A percentile compares a stretch with the other conserved stretches of the same genome.
Evolutionary conservation across 2,888 invertebrate species (phyloP).

Genomic region (Hololepta plana): DNA sequence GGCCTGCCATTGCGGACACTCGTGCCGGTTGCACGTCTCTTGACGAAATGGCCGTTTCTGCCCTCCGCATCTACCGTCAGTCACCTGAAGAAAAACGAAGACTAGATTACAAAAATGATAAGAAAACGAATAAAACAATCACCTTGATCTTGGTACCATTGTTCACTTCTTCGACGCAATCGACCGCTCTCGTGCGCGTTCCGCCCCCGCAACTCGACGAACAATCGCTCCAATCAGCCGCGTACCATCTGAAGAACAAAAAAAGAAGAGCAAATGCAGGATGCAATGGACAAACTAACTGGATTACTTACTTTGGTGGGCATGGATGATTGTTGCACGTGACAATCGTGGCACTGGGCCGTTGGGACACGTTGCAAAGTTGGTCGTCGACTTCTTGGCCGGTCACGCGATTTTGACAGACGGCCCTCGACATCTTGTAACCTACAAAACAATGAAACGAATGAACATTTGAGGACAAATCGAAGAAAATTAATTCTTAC

Average conservation of each 20-base stretch:
- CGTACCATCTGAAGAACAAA: slow-evolving; percentile 53
- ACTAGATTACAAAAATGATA: slow-evolving; percentile 1
- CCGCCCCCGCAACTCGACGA: slow-evolving; percentile 79
- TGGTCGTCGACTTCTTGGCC: slow-evolving; percentile 66
- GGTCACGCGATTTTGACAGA: slow-evolving; percentile 61
- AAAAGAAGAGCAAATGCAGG: neutral
- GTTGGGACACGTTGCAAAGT: slow-evolving; percentile 61
- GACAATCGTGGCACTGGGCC: slow-evolving; percentile 60
- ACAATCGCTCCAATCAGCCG: slow-evolving; percentile 78
- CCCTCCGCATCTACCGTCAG: slow-evolving; percentile 60
- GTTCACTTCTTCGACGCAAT: slow-evolving; percentile 70
- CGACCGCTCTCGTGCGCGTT: slow-evolving; percentile 57
- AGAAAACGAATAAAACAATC: no score
- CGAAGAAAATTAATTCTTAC: slow-evolving; percentile 28
- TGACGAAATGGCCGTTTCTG: slow-evolving; percentile 63
- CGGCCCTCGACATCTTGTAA: slow-evolving; percentile 69
- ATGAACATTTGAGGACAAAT: slow-evolving; percentile 1
- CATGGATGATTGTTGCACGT: slow-evolving; percentile 76
- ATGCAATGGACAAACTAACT: slow-evolving; percentile 5
- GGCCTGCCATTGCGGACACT: slow-evolving; percentile 77
- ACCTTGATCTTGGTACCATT: slow-evolving; percentile 61
- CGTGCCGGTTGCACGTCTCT: slow-evolving; percentile 67
- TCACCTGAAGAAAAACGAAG: slow-evolving; percentile 32
- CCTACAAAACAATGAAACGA: slow-evolving; percentile 48
- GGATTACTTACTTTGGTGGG: slow-evolving; percentile 61